Conservation (phyloP, 2,888 invertebrate genomes). For the Crocallis elinguaria region DNA sequence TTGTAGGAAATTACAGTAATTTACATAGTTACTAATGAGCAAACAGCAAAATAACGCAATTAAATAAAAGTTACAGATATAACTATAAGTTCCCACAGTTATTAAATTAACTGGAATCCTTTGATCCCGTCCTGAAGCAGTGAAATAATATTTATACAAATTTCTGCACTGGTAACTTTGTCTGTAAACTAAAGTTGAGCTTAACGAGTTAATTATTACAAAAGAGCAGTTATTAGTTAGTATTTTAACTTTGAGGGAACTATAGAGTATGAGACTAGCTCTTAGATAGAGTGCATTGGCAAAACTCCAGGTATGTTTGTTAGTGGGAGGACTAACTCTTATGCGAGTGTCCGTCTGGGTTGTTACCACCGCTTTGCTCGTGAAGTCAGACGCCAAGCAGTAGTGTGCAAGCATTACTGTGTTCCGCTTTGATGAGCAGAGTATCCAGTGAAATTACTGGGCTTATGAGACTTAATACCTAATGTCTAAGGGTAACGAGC, state of each 20-base stretch:
- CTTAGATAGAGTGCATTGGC: background rate
- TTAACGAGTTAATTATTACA: constrained; percentile 27
- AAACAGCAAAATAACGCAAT: background rate
- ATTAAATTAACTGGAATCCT: background rate
- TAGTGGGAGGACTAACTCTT: too few species aligned
- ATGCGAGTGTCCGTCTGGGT: too few species aligned
- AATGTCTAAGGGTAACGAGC: too few species aligned
- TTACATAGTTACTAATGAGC: too few species aligned
- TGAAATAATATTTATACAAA: constrained; percentile 21
- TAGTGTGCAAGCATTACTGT: too few species aligned
- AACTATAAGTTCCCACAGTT: background rate
- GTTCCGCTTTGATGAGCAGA: too few species aligned
- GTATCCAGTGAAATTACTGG: too few species aligned
- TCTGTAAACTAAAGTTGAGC: constrained; percentile 6
- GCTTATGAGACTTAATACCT: too few species aligned
- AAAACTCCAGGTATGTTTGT: too few species aligned
- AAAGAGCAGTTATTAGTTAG: constrained; percentile 13
- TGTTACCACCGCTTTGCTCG: too few species aligned
- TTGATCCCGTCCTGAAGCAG: background rate
- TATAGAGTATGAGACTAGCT: background rate
- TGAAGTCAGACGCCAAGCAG: too few species aligned
- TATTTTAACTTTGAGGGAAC: background rate
- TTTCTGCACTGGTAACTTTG: constrained; percentile 13
- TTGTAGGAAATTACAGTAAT: too few species aligned
- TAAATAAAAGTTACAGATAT: background rate